Base-by-base conservation (phyloP, 2,113 vertebrate species). In the Maccullochella peelii region DNA sequence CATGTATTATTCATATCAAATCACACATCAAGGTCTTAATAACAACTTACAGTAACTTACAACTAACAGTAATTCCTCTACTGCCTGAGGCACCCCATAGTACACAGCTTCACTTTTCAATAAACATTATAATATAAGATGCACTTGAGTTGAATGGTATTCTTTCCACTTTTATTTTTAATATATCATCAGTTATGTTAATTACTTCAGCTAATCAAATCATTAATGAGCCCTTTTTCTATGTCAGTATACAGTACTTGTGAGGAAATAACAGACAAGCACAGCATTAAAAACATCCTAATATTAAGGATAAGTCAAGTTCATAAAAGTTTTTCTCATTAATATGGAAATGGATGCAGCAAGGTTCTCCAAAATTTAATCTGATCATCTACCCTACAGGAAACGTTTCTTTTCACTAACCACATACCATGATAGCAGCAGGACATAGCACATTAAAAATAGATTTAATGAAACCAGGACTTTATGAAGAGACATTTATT, bases 401-500 rank as follows among this genome's bases (percentile, higher is more conserved):
- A 77, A 72, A 14, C 54, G 20, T 55, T 68, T 62, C 25, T 63
- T n/a, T 63, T 70, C 54, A 67, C 50, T 50, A 6, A 11, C 16
- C 58, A n/a, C 59, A 77, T 76, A 38, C 57, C n/a, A 47, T 67
- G 36, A 80, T 30, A 57, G 66, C 67, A 79, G 73, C 59, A 71
- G 25, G 74, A 55, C 40, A 57, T 16, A 14, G 21, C 8, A 36
- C 44, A 78, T 74, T 78, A 80, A 80, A 85, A 84, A 91, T 44
- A 69, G 59, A 83, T 90, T 92, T 93, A 92, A 30, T 72, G 91
- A 94, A 94, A 95, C 94, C 93, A 95, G 93, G 91, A 95, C 94
- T 96, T 97, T 96, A 97, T 86, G 95, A 97, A 97, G 96, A 97
- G 95, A 97, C 95, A 96, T 99, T 97, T 99, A 99, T 99, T 99